phyloP scores from a whole-genome alignment of 1,140 invertebrate genomes.

The Mercenaria mercenaria region DNA sequence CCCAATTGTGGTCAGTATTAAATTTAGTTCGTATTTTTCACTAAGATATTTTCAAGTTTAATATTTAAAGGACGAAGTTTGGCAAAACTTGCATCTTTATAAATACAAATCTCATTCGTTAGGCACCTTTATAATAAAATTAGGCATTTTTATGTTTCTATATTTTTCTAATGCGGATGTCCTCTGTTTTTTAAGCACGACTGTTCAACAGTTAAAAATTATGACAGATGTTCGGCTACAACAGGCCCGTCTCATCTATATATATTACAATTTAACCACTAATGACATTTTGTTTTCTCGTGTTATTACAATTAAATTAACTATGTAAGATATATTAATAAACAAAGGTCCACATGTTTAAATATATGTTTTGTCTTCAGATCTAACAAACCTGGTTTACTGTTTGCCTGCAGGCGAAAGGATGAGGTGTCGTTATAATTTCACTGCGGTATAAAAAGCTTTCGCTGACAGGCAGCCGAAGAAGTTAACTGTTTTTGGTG shows the following conservation, averaged over 20 bases:
- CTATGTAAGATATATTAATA: neutral
- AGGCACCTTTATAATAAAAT: too few relatives aligned
- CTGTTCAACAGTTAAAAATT: too few relatives aligned
- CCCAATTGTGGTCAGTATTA: too few relatives aligned
- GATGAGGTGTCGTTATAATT: slow-evolving; percentile 36
- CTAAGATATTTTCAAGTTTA: too few relatives aligned
- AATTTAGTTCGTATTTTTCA: too few relatives aligned
- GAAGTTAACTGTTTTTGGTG: slow-evolving; percentile 20
- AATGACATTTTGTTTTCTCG: neutral
- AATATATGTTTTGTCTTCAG: neutral
- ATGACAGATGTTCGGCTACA: neutral
- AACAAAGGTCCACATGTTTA: slow-evolving; percentile 13
- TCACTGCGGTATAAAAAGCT: neutral
- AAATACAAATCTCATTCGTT: too few relatives aligned
- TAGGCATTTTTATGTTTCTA: too few relatives aligned
- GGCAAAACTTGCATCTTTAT: too few relatives aligned
- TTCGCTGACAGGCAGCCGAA: slow-evolving; percentile 40
- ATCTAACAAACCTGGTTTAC: neutral
- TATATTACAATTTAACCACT: slow-evolving; percentile 17
- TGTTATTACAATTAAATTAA: neutral
- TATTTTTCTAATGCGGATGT: too few relatives aligned
- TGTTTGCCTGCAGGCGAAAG: neutral
- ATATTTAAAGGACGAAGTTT: too few relatives aligned
- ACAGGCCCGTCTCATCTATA: neutral
- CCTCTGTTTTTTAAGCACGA: too few relatives aligned